A percentile compares a stretch with the other conserved stretches of the same genome.
These are phyloP conservation scores for Protodeltote pygarga DNA, from an alignment of 2,888 invertebrate genomes.

Conservation along the genomic window DNA sequence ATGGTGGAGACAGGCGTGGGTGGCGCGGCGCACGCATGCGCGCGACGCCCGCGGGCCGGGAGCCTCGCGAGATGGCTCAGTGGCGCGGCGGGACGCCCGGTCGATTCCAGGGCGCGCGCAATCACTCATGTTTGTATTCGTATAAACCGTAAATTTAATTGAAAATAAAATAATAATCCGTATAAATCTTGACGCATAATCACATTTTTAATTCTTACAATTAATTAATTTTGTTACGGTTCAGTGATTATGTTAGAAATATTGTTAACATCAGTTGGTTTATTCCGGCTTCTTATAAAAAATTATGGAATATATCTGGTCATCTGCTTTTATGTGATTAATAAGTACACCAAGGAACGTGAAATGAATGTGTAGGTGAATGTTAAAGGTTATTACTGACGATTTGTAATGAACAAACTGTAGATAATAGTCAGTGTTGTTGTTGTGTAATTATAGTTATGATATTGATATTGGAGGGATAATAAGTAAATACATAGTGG, in stretches of 20 bases:
- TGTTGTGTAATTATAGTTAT: conserved; percentile 43
- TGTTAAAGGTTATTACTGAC: conserved; percentile 27
- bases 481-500: conserved; percentile 36
- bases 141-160: conserved; percentile 63
- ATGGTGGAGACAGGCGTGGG: conserved; percentile 55
- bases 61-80: conserved; percentile 76
- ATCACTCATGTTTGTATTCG: conserved; percentile 58
- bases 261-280: conserved; percentile 24
- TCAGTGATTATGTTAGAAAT: conserved; percentile 22
- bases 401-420: conserved; percentile 25
- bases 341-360: conserved; percentile 50
- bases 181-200: conserved; percentile 11
- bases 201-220: conserved; percentile 2
- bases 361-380: conserved; percentile 37
- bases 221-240: conserved; percentile 6
- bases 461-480: conserved; percentile 41
- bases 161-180: conserved; percentile 51
- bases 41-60: conserved; percentile 65
- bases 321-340: conserved; percentile 65
- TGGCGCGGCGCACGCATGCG: conserved; percentile 70
- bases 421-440: conserved; percentile 30
- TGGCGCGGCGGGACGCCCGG: conserved; percentile 84
- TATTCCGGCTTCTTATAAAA: conserved; percentile 48
- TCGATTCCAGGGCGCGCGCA: conserved; percentile 81
- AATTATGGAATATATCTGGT: conserved; percentile 60